Evolutionary conservation across 1,140 invertebrate genomes (phyloP).

Genomic region (Ips nitidus): DNA sequence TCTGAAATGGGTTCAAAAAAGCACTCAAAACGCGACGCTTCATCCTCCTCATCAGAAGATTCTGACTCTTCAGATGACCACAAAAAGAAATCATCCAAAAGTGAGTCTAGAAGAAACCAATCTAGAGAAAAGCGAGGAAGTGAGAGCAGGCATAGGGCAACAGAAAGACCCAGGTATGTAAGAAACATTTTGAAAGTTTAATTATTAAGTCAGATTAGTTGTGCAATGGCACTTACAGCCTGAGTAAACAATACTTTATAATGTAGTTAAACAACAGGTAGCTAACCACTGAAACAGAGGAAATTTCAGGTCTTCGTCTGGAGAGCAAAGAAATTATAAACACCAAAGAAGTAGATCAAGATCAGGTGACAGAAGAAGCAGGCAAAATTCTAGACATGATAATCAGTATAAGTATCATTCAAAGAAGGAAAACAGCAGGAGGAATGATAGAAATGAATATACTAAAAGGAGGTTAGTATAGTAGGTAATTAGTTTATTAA

Average conservation of each 20-base stretch:
- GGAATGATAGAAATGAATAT: too few relatives aligned
- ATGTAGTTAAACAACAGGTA: slow-evolving; percentile 22
- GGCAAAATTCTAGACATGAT: slow-evolving; percentile 17
- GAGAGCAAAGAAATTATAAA: slow-evolving; percentile 3
- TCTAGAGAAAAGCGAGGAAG: slow-evolving; percentile 1
- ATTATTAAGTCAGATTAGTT: neutral
- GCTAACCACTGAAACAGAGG: slow-evolving; percentile 6
- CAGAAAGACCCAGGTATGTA: neutral
- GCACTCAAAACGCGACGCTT: slow-evolving; percentile 16
- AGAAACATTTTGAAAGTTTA: neutral
- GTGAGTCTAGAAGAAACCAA: neutral
- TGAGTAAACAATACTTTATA: neutral
- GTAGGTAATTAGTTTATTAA: too few relatives aligned
- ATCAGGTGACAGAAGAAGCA: slow-evolving; percentile 16
- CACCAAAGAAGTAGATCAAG: slow-evolving; percentile 8
- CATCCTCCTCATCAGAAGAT: slow-evolving; percentile 9
- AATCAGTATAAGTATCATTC: slow-evolving; percentile 7
- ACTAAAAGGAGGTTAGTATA: too few relatives aligned
- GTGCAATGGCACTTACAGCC: neutral
- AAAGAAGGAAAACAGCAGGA: neutral
- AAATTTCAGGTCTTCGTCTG: neutral
- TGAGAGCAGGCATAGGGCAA: neutral
- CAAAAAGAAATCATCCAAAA: slow-evolving; percentile 4
- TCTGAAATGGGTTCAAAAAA: slow-evolving; percentile 16
- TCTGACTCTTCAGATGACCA: slow-evolving; percentile 9